A percentile compares a stretch with the other conserved stretches of the same genome.
Conservation (phyloP, 1,140 invertebrate genomes). For the Calliphora vicina region DNA sequence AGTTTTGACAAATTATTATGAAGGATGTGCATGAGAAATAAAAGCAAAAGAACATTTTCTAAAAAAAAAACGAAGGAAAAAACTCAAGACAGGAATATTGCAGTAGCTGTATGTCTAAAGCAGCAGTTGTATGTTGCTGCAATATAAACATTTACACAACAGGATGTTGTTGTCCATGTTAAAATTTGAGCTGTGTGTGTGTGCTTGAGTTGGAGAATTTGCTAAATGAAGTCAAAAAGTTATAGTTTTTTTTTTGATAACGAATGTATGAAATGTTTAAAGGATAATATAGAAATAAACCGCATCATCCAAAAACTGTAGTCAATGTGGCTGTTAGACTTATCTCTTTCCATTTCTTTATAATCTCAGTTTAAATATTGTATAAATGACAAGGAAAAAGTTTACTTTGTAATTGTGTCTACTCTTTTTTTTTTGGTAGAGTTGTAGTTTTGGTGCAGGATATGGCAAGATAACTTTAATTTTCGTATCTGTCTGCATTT, state of each 20-base stretch:
- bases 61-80: not conserved
- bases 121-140: not conserved
- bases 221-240: not conserved
- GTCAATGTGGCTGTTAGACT: not conserved
- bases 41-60: not conserved
- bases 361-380: not conserved
- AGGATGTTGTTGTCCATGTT: not conserved
- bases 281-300: not conserved
- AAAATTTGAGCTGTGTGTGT: not conserved
- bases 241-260: not conserved
- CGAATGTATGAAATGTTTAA: not conserved
- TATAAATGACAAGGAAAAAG: not conserved
- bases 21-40: not conserved
- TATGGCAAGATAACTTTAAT: not conserved
- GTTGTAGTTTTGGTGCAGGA: not conserved
- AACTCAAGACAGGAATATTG: not conserved
- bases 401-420: not conserved
- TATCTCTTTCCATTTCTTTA: not conserved
- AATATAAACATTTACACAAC: not conserved
- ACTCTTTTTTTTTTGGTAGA: not conserved
- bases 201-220: not conserved
- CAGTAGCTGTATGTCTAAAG: not conserved
- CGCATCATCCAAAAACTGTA: not conserved
- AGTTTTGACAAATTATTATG: not conserved
- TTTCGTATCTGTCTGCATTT: not conserved